Base-by-base conservation (phyloP, 1,140 invertebrate genomes). In the Pachypsylla venusta region DNA sequence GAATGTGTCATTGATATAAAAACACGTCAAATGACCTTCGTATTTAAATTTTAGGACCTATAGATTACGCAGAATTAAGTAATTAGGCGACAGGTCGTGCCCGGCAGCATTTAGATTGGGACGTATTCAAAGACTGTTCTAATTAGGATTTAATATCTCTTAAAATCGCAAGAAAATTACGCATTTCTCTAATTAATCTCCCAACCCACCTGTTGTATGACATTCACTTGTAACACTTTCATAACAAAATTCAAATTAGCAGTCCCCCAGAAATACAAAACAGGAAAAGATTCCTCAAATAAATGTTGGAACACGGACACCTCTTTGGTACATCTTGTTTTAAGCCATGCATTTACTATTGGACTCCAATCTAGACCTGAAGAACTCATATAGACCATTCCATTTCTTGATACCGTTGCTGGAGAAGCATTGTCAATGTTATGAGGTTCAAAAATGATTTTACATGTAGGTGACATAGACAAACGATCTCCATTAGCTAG, bases 331-430 rank as follows among this genome's bases (percentile, higher is more conserved):
- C 83, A 82, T 55, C 89, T 74, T 61, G 78, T 78, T 70, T 85
- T 89, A 0, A 97, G 69, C 93, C 92, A 96, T 12, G 87, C 89
- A 61, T 77, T 74, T 0, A 87, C 73, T 19, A 89, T 80, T 0
- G 93, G 93, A 67, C 81, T 81, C 85, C 92, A 96, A 68, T 91
- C 85, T 25, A 98, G 73, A 0, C 90, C 92, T 0, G 92, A 95
- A 0, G 90, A 93, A 66, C 90, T 94, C 93, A 98, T 96, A 70
- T 94, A 98, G 1, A 95, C 92, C 92, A 96, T 96, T 63, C 93
- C 93, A 71, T 94, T 95, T 57, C 93, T 76, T 0, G 92, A 95
- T 1, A 97, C 93, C 0, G 93, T 97, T 1, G 93, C 92, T 4
- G 93, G 93, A 20, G 91, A 95, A 1, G 93, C 93, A 70, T 96